Conservation (phyloP, 2,113 vertebrate species). For the Vimba vimba region DNA sequence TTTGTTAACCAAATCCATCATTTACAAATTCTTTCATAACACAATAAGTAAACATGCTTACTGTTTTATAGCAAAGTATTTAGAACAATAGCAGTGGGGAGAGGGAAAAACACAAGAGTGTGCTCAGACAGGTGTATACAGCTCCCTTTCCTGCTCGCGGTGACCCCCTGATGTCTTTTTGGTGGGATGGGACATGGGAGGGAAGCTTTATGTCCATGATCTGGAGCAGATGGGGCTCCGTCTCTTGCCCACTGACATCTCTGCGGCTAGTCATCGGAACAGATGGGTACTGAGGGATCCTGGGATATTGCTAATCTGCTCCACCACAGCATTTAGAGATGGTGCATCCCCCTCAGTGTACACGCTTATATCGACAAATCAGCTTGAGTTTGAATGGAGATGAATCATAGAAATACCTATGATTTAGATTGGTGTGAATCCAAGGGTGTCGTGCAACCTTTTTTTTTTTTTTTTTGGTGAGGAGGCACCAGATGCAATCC, state of each 20-base stretch:
- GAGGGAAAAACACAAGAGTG: not conserved
- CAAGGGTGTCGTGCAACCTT: not conserved
- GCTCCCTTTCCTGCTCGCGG: conserved; percentile 10
- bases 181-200: conserved; percentile 32
- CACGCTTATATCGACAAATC: conserved; percentile 42
- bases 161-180: conserved; percentile 32
- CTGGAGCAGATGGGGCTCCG: conserved; percentile 65
- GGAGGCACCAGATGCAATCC: not conserved
- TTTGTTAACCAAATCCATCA: not conserved
- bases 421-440: not conserved
- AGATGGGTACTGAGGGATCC: conserved; percentile 70
- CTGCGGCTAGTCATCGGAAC: conserved; percentile 52
- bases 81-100: not conserved
- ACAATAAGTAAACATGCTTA: not conserved
- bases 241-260: conserved; percentile 51
- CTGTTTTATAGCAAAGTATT: not conserved
- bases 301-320: conserved; percentile 68
- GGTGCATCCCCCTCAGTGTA: conserved; percentile 25
- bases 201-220: conserved; percentile 30
- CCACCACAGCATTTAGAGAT: conserved; percentile 41
- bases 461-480: not conserved
- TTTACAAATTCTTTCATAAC: not conserved
- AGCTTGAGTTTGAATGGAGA: conserved; percentile 25
- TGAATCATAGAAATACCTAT: not conserved
- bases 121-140: conserved; percentile 18